Evolutionary conservation across 2,113 vertebrate species (phyloP), one percentile per base, ranked within the genome.

Genomic region (Hydrolagus affinis): DNA sequence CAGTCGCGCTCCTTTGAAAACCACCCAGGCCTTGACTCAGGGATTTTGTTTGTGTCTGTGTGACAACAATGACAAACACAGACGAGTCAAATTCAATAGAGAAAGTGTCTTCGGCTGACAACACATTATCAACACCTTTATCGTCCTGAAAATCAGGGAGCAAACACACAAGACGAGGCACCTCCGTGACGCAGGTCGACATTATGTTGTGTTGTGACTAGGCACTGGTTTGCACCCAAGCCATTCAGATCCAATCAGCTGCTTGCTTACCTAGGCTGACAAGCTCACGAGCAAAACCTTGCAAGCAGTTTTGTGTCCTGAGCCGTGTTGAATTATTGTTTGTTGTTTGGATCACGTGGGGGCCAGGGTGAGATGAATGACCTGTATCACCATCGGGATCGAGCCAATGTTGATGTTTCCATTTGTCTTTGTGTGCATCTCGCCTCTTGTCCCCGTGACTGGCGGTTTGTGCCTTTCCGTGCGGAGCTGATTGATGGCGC

Each of bases 141-240:
- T 83, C 62, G 3, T 83, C 17, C 17, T 8, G 32, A 66, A 64
- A 28, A 83, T 83, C 78, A 32, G 78, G 66, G 62, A 19, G 21
- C 25, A 66, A 62, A 62, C 77, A 60, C 6, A 44, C 44, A 44
- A n/a, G 44, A 44, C 44, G 6, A 44, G 44, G 44, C 44, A 44
- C 44, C 14, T 25, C 60, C 77, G 30, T 83, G 78, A 83, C 78
- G 28, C 15, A 83, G 3, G 25, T 28, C n/a, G 28, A 19, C 60
- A 83, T 66, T 66, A 83, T 83, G 77, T 44, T 83, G 11, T 19
- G 60, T 57, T 28, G 66, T 64, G 62, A 66, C 78, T 32, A 83
- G 25, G 21, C 66, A 11, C 17, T 83, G 66, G 78, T 66, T 68
- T 66, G 66, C 14, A 57, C 8, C 30, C 62, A 83, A 83, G 28